Conservation (phyloP, 2,113 vertebrate genomes). For the Elephas maximus region DNA sequence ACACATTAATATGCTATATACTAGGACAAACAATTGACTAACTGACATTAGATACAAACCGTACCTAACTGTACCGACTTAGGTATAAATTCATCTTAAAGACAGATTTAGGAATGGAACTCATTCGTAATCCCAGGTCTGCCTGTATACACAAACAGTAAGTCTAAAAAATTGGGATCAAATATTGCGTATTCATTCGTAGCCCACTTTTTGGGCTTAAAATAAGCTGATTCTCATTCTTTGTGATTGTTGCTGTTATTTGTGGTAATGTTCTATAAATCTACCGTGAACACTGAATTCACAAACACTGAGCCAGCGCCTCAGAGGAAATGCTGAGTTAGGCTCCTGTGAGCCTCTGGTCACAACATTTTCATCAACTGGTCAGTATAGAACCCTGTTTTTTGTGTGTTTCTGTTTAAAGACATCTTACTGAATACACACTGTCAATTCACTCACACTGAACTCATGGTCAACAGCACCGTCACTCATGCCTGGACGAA, state of each 20-base stretch:
- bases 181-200: neutral
- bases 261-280: no score
- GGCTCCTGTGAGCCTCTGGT: neutral
- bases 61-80: no score
- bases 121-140: no score
- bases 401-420: no score
- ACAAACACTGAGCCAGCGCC: no score
- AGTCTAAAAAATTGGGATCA: conserved; percentile 19
- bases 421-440: neutral
- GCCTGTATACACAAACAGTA: neutral
- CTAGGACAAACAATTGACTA: no score
- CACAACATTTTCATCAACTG: neutral
- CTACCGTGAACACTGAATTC: neutral
- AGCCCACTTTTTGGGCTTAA: neutral
- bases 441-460: neutral
- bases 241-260: neutral
- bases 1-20: no score
- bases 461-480: no score
- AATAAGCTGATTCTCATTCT: neutral
- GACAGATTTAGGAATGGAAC: no score
- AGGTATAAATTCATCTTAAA: no score
- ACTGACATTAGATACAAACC: no score
- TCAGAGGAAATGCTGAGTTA: neutral
- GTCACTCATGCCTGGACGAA: neutral
- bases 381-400: no score